Evolutionary conservation across 2,113 vertebrate genomes (phyloP).

Genomic region (Sinocyclocheilus maitianheensis): DNA sequence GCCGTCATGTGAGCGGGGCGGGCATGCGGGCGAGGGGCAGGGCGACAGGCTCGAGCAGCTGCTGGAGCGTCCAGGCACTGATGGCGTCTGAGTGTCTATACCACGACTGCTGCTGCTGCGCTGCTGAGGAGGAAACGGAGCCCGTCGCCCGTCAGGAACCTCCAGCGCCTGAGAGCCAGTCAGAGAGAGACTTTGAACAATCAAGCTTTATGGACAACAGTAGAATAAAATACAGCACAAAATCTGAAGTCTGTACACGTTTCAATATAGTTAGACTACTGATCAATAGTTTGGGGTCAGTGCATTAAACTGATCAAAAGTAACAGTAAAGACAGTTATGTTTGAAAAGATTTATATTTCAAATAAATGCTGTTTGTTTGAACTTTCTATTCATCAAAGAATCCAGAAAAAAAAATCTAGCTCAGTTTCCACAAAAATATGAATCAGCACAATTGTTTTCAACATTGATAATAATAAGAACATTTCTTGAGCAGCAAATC

Average conservation of each 20-base stretch:
- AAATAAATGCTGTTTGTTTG: too few relatives aligned
- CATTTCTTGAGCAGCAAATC: background rate
- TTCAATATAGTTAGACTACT: too few relatives aligned
- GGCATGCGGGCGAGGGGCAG: constrained; percentile 91
- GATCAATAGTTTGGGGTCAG: too few relatives aligned
- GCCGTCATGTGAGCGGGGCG: constrained; percentile 89
- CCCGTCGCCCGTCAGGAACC: constrained; percentile 91
- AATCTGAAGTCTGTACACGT: background rate
- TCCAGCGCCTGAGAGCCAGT: constrained; percentile 83
- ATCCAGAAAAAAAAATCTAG: too few relatives aligned
- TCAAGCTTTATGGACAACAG: background rate
- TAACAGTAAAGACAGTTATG: background rate
- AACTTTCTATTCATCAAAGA: too few relatives aligned
- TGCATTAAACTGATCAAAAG: background rate
- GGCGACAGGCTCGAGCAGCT: constrained; percentile 88
- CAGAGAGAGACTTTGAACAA: constrained; percentile 21
- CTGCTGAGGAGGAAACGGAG: constrained; percentile 91
- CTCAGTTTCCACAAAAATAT: too few relatives aligned
- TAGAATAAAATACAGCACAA: background rate
- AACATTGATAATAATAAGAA: background rate
- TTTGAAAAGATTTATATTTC: background rate
- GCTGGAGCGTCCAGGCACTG: constrained; percentile 84
- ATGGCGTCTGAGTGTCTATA: constrained; percentile 91
- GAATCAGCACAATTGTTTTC: background rate
- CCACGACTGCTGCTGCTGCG: constrained; percentile 88